Conservation (phyloP, 2,888 invertebrate species). For the Ecliptopera silaceata region DNA sequence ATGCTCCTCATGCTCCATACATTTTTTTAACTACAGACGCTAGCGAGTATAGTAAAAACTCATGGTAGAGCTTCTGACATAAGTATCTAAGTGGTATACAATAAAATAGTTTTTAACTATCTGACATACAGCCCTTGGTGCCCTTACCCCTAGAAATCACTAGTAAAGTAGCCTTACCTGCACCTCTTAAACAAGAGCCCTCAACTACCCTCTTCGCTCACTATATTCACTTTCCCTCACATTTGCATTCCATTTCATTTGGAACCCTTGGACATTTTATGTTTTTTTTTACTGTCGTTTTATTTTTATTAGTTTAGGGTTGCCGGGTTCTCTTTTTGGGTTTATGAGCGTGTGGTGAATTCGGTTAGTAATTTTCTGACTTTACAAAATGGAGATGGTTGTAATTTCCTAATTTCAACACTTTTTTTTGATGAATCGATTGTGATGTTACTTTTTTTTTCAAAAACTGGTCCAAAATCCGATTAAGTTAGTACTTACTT, state of each 20-base stretch:
- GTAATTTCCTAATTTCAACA: too few relatives aligned
- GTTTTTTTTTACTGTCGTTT: conserved; percentile 55
- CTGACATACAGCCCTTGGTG: background rate
- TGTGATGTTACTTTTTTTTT: too few relatives aligned
- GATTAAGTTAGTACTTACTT: too few relatives aligned
- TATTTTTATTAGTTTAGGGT: conserved; percentile 71
- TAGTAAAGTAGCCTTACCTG: conserved; percentile 1
- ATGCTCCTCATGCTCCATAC: too few relatives aligned
- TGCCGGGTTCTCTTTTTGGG: conserved; percentile 45
- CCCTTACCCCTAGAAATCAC: conserved; percentile 5
- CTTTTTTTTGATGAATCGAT: too few relatives aligned
- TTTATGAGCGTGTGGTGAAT: conserved; percentile 27
- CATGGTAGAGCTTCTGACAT: too few relatives aligned
- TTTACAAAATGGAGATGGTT: too few relatives aligned
- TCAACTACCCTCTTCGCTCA: conserved; percentile 42
- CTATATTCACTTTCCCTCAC: conserved; percentile 50
- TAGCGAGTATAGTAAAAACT: too few relatives aligned
- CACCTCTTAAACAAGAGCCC: conserved; percentile 24
- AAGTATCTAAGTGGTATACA: too few relatives aligned
- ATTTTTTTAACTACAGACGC: too few relatives aligned
- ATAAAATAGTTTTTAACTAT: too few relatives aligned
- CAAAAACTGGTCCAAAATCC: too few relatives aligned
- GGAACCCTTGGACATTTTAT: conserved; percentile 60
- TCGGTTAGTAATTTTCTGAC: background rate
- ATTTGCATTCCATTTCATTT: conserved; percentile 80